Base-by-base conservation (phyloP, 2,888 invertebrate genomes). In the Tipula vernalis region DNA sequence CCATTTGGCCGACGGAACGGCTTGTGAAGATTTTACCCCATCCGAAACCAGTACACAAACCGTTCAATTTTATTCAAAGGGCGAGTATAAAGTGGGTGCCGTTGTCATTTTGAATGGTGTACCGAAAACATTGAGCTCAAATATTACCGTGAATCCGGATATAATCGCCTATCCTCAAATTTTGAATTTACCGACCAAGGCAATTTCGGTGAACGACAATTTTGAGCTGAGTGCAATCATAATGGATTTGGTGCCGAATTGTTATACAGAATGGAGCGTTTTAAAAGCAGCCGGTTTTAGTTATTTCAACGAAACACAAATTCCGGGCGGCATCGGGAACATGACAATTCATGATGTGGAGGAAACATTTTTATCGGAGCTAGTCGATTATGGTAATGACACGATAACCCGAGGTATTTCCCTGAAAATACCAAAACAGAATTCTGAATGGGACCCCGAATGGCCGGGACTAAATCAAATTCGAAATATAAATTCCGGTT, bases 291-390 rank as follows among this genome's bases (percentile, higher is more conserved):
- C 5, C 1, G 71, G 71, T 42, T 86, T 83, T 42, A 18, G 41
- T 10, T 86, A 83, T 71, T 86, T 86, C 42, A 44, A 83, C 36
- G 36, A 28, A 86, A 18, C 39, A 83, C 28, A 41, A 71, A 71
- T 86, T 18, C 71, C 83, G 4, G 44, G 44, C 42, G 86, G 86
- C 0, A 42, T 86, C 4, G 86, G 83, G 0, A 71, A 86, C 28
- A 41, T 28, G 18, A 71, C 86, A 28, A 42, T 86, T 47, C 42
- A 41, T 18, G 83, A 86, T 83, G 86, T 86, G 12, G 83, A 86
- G n/a, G 71, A 71, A 71, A 83, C 41, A 42, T 86, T 86, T 42
- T 83, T 86, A 83, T 86, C 86, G n/a, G 86, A 86, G 36, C 15
- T 86, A 5, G 71, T 86, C 28, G 86, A 86, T 28, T 86, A 71